Base-by-base conservation (phyloP, 2,888 invertebrate species). In the Pyralis farinalis region DNA sequence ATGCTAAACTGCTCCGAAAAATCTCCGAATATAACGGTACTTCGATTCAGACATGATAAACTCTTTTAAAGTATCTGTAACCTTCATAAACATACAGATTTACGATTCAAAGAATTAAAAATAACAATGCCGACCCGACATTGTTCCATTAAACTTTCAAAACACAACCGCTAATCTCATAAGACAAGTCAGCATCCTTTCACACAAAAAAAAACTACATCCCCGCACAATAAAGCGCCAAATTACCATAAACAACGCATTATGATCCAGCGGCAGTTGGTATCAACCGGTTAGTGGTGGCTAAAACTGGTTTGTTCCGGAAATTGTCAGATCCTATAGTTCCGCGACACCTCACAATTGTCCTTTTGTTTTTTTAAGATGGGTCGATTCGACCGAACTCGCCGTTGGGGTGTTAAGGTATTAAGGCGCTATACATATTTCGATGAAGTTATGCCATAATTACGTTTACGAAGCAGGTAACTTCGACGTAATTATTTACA, bases 161-260 rank as follows among this genome's bases (percentile, higher is more conserved):
- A 51, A 73, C 72, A 72, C 53, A 54, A 70, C 82, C 82, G 55
- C 85, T 78, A 83, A 83, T 81, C 84, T 62, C 55, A 73, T 79
- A 46, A 25, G 25, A 25, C 25, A 25, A 25, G 25, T 25, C 68
- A 84, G 83, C 84, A 76, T 83, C 84, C 74, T 62, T 40, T 64
- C 16, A 55, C 47, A 47, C 46, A 76, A 71, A 61, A 72, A n/a
- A 72, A 67, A 54, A 57, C 62, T 64, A 25, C 62, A 67, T 55
- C 48, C 59, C 58, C 55, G 55, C 63, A 74, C 77, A 81, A 83
- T 76, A 85, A 72, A 77, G 64, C 54, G 59, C 77, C 66, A 86
- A 85, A 88, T 88, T 88, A 87, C 86, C 87, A 87, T 88, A 86
- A 87, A 87, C 87, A 88, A 78, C 65, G 69, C 80, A 84, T 85